These are phyloP conservation scores for Amblyjoppa proteus DNA, from an alignment of 2,888 invertebrate species.

Conservation along the genomic window DNA sequence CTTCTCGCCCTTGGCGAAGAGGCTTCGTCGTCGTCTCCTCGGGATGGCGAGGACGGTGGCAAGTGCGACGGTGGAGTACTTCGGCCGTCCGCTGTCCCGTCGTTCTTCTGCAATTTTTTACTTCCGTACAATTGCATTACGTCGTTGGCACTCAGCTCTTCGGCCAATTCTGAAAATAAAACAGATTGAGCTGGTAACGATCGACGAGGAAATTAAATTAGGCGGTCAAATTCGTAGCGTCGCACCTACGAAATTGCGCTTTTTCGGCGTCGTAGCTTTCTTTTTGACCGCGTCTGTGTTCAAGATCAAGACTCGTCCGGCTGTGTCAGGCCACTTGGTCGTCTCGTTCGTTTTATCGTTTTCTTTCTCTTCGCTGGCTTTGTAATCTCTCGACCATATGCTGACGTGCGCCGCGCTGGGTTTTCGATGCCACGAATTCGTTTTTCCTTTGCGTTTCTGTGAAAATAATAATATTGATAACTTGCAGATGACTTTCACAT, in stretches of 20 bases:
- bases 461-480: slow-evolving; percentile 34
- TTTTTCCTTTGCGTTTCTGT: slow-evolving; percentile 69
- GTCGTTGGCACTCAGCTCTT: slow-evolving; percentile 65
- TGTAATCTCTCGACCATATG: slow-evolving; percentile 84
- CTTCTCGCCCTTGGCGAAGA: slow-evolving; percentile 66
- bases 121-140: slow-evolving; percentile 63
- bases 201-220: not conserved
- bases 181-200: not conserved
- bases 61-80: slow-evolving; percentile 49
- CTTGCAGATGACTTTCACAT: not conserved
- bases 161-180: slow-evolving; percentile 59
- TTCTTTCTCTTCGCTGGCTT: slow-evolving; percentile 69
- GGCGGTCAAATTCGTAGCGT: slow-evolving; percentile 47
- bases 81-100: slow-evolving; percentile 46
- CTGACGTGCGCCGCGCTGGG: slow-evolving; percentile 81
- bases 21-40: slow-evolving; percentile 33
- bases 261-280: slow-evolving; percentile 68
- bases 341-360: slow-evolving; percentile 56
- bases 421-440: slow-evolving; percentile 74
- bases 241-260: slow-evolving; percentile 71
- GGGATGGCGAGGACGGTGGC: not conserved
- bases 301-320: slow-evolving; percentile 81
- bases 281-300: slow-evolving; percentile 73
- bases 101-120: slow-evolving; percentile 61
- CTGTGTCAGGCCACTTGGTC: slow-evolving; percentile 75